Conservation (phyloP, 2,888 invertebrate genomes). For the Pristionchus exspectatus region DNA sequence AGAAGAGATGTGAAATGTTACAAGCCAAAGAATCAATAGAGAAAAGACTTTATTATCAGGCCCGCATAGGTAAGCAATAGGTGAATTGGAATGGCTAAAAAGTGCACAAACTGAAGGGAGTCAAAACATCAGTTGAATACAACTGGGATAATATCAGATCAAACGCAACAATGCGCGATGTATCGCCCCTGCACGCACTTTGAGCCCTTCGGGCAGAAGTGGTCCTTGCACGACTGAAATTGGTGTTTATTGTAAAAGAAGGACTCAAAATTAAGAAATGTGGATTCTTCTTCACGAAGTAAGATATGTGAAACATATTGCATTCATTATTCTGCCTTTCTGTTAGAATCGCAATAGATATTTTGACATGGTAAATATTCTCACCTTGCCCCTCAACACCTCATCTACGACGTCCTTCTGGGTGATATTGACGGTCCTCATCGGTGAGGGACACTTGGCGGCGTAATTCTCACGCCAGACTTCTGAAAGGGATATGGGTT, state of each 20-base stretch:
- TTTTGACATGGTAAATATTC: neutral
- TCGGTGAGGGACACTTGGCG: neutral
- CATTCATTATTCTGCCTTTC: too few relatives aligned
- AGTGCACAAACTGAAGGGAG: too few relatives aligned
- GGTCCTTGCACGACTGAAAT: constrained; percentile 41
- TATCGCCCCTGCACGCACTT: constrained; percentile 45
- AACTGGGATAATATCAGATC: neutral
- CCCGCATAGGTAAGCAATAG: neutral
- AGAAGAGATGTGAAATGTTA: neutral
- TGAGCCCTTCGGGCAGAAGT: constrained; percentile 47
- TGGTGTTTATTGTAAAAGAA: neutral
- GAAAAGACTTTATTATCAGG: neutral
- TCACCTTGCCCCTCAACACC: constrained; percentile 26
- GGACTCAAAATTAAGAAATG: too few relatives aligned
- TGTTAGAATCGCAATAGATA: too few relatives aligned
- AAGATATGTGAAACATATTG: too few relatives aligned
- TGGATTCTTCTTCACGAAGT: too few relatives aligned
- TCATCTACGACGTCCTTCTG: neutral
- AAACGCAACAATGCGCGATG: constrained; percentile 34
- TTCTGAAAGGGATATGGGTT: neutral
- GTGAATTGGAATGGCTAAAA: neutral
- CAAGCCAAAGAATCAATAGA: neutral
- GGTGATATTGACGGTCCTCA: neutral
- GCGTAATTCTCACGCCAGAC: neutral
- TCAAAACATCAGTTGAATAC: too few relatives aligned